Evolutionary conservation across 2,888 invertebrate genomes (phyloP).

Genomic region (Thumatha senex): DNA sequence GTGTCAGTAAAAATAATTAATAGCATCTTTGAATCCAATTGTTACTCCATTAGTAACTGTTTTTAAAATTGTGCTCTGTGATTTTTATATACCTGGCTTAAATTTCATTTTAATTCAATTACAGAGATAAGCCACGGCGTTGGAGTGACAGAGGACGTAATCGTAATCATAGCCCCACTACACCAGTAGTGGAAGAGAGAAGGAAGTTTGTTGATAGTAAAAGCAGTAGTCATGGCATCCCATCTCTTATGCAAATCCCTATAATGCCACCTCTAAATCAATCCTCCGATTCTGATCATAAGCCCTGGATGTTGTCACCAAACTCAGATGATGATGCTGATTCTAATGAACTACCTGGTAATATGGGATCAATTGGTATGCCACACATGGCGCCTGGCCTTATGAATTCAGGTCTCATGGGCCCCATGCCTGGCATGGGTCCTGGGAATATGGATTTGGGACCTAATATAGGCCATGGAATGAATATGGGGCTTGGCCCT

Average conservation of each 20-base stretch:
- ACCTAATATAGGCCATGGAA: not conserved
- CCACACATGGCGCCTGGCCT: constrained; percentile 41
- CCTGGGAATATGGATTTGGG: constrained; percentile 24
- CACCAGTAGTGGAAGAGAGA: constrained; percentile 58
- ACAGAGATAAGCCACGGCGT: constrained; percentile 60
- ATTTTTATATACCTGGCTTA: not conserved
- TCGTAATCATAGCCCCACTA: constrained; percentile 56
- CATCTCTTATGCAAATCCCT: constrained; percentile 68
- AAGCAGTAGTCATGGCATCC: constrained; percentile 44
- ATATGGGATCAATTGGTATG: constrained; percentile 34
- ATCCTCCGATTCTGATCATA: constrained; percentile 48
- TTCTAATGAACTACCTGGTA: constrained; percentile 31
- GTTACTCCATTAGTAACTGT: too few relatives aligned
- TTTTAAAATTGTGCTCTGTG: too few relatives aligned
- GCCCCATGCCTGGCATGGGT: constrained; percentile 30
- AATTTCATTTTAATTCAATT: constrained; percentile 15
- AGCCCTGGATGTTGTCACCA: constrained; percentile 55
- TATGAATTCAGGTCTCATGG: constrained; percentile 39
- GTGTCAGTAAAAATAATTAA: not conserved
- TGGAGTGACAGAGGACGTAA: constrained; percentile 66
- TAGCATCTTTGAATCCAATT: too few relatives aligned
- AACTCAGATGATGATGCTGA: constrained; percentile 43
- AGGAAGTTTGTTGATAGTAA: constrained; percentile 49
- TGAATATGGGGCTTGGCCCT: not conserved
- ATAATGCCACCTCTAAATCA: constrained; percentile 57